Percentiles rank a stretch among this genome's conserved stretches.
Conservation (phyloP, 2,797 vertebrate species). For the Bradypus variegatus region DNA sequence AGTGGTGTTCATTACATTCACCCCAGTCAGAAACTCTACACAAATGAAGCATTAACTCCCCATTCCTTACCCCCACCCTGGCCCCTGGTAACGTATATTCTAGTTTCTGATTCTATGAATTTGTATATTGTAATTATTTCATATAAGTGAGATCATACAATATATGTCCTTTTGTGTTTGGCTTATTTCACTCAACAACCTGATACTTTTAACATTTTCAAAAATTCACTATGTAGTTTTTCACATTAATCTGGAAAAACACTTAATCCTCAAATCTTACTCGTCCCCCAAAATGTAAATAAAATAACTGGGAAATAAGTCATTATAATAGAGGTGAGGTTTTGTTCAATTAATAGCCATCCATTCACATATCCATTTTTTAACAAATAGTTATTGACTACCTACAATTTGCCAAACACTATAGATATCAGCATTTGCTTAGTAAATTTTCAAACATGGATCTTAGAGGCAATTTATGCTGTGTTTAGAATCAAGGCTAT, state of each 20-base stretch:
- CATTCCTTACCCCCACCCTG: no score
- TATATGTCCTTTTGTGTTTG: no score
- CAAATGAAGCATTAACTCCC: no score
- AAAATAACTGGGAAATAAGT: background rate
- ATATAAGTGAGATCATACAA: no score
- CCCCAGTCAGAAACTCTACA: no score
- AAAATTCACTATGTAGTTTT: background rate
- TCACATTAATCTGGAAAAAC: background rate
- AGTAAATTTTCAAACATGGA: background rate
- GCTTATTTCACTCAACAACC: no score
- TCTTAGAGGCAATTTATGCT: background rate
- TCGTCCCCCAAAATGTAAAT: background rate
- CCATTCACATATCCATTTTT: background rate
- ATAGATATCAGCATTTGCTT: background rate
- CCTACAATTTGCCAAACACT: background rate
- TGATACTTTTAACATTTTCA: background rate
- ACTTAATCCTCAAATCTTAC: background rate
- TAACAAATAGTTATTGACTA: background rate
- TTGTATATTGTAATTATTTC: no score
- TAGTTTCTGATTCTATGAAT: no score
- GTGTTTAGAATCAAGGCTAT: background rate
- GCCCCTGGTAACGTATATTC: no score
- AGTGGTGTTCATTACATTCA: no score
- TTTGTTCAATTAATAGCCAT: background rate
- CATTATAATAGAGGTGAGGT: background rate